Evolutionary conservation across 2,888 invertebrate species (phyloP).

Genomic region (Drosophila mettleri): DNA sequence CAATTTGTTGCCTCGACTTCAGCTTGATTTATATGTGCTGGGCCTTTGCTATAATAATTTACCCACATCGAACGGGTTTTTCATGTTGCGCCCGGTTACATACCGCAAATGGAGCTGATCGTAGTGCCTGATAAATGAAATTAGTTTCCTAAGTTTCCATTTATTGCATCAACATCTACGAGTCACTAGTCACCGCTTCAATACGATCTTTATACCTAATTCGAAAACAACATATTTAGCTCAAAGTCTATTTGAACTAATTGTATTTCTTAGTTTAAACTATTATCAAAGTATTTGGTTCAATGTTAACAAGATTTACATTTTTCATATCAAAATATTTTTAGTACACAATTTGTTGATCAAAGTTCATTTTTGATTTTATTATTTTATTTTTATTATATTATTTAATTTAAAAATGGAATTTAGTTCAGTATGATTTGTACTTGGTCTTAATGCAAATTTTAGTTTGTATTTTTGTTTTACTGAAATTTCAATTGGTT

Average conservation of each 20-base stretch:
- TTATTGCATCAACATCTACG: slow-evolving; percentile 3
- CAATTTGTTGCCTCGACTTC: slow-evolving; percentile 35
- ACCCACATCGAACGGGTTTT: slow-evolving; percentile 44
- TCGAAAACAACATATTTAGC: background rate
- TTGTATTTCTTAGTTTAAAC: background rate
- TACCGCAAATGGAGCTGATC: slow-evolving; percentile 3
- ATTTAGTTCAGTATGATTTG: too few relatives aligned
- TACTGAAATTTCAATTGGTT: too few relatives aligned
- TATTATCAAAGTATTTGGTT: too few relatives aligned
- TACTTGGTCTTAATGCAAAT: too few relatives aligned
- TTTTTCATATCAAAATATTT: too few relatives aligned
- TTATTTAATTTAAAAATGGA: too few relatives aligned
- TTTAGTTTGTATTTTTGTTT: too few relatives aligned
- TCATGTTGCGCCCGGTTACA: background rate
- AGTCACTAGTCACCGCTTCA: background rate
- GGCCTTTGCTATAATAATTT: slow-evolving; percentile 46
- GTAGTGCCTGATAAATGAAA: slow-evolving; percentile 1
- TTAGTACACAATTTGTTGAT: too few relatives aligned
- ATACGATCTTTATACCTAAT: background rate
- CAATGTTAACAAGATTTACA: too few relatives aligned
- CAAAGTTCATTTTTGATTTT: background rate
- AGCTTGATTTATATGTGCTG: slow-evolving; percentile 55
- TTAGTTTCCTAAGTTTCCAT: background rate
- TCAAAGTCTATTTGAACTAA: background rate
- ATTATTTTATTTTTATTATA: too few relatives aligned